A percentile compares a stretch with the other conserved stretches of the same genome.
Evolutionary conservation across 23 tunicate genomes (phyloP).

Genomic region (Styela clava): DNA sequence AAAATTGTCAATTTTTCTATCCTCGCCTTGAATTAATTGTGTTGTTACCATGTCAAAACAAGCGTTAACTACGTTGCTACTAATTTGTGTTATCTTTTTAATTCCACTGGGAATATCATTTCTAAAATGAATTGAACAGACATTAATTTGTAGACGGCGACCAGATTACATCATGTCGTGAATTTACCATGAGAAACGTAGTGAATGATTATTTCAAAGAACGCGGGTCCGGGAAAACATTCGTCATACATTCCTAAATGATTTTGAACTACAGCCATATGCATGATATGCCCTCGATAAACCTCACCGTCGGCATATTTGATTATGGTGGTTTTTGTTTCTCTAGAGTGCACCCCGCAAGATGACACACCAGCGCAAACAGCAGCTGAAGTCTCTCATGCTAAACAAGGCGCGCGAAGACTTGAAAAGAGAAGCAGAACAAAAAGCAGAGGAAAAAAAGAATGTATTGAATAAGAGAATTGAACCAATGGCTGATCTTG

Average conservation of each 20-base stretch:
- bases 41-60: not conserved
- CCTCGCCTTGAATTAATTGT: not conserved
- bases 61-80: not conserved
- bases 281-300: not conserved
- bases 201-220: no score
- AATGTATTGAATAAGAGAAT: constrained; percentile 60
- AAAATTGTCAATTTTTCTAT: no score
- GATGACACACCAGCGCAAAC: constrained; percentile 77
- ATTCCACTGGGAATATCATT: not conserved
- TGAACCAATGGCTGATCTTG: constrained; percentile 54
- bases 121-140: not conserved
- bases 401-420: constrained; percentile 90
- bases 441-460: constrained; percentile 87
- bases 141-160: not conserved
- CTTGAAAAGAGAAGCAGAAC: constrained; percentile 80
- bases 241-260: not conserved
- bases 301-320: not conserved
- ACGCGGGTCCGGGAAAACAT: not conserved
- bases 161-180: not conserved
- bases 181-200: not conserved
- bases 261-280: not conserved
- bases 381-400: constrained; percentile 84
- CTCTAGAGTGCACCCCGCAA: constrained; percentile 42
- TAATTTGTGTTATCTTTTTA: not conserved
- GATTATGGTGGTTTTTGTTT: not conserved